Base-by-base conservation (phyloP, 2,797 vertebrate species). In the Furcifer pardalis region DNA sequence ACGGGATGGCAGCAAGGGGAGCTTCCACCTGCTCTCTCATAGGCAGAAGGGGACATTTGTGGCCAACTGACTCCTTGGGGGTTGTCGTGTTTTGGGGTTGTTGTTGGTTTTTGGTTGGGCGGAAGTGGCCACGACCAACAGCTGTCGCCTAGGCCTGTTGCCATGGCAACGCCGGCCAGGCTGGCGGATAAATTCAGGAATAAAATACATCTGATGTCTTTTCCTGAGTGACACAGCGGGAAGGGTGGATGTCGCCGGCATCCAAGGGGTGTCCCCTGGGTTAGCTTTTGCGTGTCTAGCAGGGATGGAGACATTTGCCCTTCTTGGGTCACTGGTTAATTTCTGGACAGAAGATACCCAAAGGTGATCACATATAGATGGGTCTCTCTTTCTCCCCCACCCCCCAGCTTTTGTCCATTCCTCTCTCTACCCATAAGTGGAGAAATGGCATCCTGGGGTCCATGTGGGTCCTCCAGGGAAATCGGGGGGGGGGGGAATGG, bases 131-230 rank as follows among this genome's bases (percentile, higher is more conserved):
- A 56, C 5, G 21, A 21, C 52, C 19, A 19, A 56, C 12, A 35
- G 65, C 82, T 69, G 76, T 87, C 68, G 62, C 86, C 42, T n/a
- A 42, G 86, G 42, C 65, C 40, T 3, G 86, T 87, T 87, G 82
- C 73, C n/a, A n/a, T 75, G 73, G 78, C 49, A 44, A 84, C 44
- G 1, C 13, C n/a, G 66, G 23, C 7, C 42, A 17, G 37, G n/a
- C 42, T n/a, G 4, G 56, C 68, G 21, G 37, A 71, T 73, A 59
- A 30, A 37, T 71, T 72, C 25, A 7, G 56, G 56, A 76, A 71
- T 25, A 30, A 66, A 44, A 62, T 10, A 12, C 52, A n/a, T 25
- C 56, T 21, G 5, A 19, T 46, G n/a, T 9, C 27, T 56, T 17
- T 79, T 80, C 40, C 60, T 80, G 32, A 25, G 9, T 56, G 80